phyloP scores from a whole-genome alignment of 2,797 vertebrate genomes.

The Danionella dracula region DNA sequence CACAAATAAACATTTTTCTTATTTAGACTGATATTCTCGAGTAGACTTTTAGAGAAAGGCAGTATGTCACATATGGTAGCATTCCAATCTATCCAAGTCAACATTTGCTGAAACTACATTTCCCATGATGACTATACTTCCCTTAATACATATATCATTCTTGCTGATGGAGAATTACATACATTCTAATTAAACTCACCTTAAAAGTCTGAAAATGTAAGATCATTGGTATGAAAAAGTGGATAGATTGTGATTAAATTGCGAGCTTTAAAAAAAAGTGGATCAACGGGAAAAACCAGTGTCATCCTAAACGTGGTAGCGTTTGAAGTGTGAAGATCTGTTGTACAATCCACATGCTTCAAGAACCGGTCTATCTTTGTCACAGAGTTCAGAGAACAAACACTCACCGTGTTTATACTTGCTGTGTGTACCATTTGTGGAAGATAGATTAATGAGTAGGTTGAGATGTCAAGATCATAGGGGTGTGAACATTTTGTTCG shows the following conservation, averaged over 20 bases:
- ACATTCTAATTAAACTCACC: too few species aligned
- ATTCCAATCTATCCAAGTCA: too few species aligned
- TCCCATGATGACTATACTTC: too few species aligned
- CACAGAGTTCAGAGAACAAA: neutral
- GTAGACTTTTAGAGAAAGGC: too few species aligned
- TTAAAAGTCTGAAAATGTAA: too few species aligned
- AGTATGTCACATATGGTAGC: too few species aligned
- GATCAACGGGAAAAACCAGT: neutral
- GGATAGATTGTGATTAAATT: too few species aligned
- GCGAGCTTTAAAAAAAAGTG: neutral
- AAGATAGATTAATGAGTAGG: neutral
- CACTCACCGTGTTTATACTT: neutral
- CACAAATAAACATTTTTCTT: neutral
- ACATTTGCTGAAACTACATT: too few species aligned
- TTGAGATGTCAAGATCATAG: neutral
- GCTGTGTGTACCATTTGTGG: constrained; percentile 12
- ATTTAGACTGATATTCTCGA: too few species aligned
- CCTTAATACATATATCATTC: too few species aligned
- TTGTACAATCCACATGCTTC: neutral
- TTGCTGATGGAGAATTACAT: too few species aligned
- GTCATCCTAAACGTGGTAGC: neutral
- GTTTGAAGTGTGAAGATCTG: neutral
- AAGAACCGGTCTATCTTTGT: neutral
- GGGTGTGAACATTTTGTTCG: constrained; percentile 6
- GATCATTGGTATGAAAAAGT: too few species aligned